Base-by-base conservation (phyloP, 2,888 invertebrate species). In the Capitulum mitella region DNA sequence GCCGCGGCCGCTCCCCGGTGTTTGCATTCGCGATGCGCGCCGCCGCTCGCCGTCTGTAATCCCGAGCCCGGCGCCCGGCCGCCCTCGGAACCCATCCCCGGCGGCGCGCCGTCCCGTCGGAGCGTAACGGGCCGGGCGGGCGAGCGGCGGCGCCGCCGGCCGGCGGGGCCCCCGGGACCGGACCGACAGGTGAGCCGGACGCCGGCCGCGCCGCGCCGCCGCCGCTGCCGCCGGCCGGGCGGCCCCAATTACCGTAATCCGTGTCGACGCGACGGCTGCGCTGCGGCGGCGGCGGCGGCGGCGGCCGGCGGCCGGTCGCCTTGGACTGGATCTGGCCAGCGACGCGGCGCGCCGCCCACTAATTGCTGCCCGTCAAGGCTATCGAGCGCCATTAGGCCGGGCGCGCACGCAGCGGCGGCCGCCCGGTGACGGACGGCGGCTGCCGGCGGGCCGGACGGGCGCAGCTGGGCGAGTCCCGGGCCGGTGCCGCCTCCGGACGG, bases 321-420 rank as follows among this genome's bases (percentile, higher is more conserved):
- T 26, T 37, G 70, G 26, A 70, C 40, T 10, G 26, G 16, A 8
- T 10, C 64, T 8, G 64, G 19, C 58, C 58, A 5, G 19, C 64
- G 29, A 14, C 29, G n/a, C 61, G 61, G 14, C 29, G 61, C 64
- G 34, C 29, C 26, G 10, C 26, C 12, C 70, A 29, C 70, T 70
- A 70, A 70, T 70, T 70, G 70, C 70, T 26, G 40, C 37, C 70
- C 40, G 70, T 70, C 37, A 70, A 70, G 70, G 70, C 70, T 70
- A 70, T 70, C 70, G 70, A 70, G 70, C 70, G 70, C 8, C 70
- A 70, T 70, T 70, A 70, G 70, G 37, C 40, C 12, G 70, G 70
- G 19, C 58, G 8, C n/a, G 58, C 58, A 58, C 29, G 58, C 58
- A 58, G 58, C n/a, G 58, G 58, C 58, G 58, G 0, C 58, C n/a